Evolutionary conservation across 1,140 invertebrate genomes (phyloP).

Genomic region (Drosophila grimshawi): DNA sequence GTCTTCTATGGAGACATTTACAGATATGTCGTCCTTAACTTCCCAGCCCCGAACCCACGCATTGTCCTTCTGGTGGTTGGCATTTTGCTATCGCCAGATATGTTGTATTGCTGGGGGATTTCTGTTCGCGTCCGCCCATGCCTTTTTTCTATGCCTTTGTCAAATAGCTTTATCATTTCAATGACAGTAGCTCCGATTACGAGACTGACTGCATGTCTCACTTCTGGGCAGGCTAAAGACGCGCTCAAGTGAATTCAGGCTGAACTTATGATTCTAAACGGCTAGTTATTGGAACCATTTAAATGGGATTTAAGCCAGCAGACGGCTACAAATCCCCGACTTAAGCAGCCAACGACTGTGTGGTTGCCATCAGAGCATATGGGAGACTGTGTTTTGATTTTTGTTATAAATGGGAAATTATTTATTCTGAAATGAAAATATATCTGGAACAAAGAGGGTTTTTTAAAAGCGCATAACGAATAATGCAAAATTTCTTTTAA

Average conservation of each 20-base stretch:
- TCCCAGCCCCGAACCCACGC: too few relatives aligned
- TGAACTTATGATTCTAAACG: slow-evolving; percentile 67
- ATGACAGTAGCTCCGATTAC: slow-evolving; percentile 67
- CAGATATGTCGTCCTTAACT: slow-evolving; percentile 52
- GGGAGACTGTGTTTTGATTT: neutral
- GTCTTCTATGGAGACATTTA: slow-evolving; percentile 57
- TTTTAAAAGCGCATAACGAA: too few relatives aligned
- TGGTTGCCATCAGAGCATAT: slow-evolving; percentile 12
- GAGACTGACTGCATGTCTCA: slow-evolving; percentile 34
- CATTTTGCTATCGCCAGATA: slow-evolving; percentile 60
- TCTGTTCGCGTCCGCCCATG: slow-evolving; percentile 46
- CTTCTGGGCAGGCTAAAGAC: slow-evolving; percentile 52
- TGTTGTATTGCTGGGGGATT: slow-evolving; percentile 53
- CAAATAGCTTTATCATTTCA: slow-evolving; percentile 74
- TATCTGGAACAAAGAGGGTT: too few relatives aligned
- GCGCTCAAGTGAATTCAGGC: slow-evolving; percentile 55
- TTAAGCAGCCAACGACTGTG: slow-evolving; percentile 18
- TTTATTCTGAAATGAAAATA: too few relatives aligned
- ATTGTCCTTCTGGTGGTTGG: neutral
- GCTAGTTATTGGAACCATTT: slow-evolving; percentile 75
- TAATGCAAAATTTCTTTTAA: too few relatives aligned
- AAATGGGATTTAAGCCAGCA: slow-evolving; percentile 47
- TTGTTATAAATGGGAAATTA: neutral
- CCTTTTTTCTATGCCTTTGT: slow-evolving; percentile 58
- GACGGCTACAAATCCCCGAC: slow-evolving; percentile 45